Evolutionary conservation across 2,888 invertebrate species (phyloP).

Genomic region (Dyspetes luteomarginatus): DNA sequence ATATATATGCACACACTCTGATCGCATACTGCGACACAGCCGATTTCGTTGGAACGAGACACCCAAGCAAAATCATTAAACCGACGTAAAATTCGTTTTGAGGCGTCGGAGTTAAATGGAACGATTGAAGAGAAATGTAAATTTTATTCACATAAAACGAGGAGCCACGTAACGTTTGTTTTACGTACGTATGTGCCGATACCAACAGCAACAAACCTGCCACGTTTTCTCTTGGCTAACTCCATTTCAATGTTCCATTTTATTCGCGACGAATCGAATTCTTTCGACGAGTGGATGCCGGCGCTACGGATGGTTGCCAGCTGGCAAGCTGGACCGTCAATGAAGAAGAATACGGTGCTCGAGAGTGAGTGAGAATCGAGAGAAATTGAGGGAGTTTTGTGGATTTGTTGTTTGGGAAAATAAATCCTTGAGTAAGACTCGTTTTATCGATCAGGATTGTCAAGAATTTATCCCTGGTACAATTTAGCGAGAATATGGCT

Average conservation of each 20-base stretch:
- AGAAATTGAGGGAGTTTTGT: too few species aligned
- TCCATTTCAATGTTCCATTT: background rate
- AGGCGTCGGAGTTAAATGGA: too few species aligned
- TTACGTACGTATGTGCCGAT: background rate
- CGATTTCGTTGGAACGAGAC: conserved; percentile 14
- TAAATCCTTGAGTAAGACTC: too few species aligned
- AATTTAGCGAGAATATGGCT: too few species aligned
- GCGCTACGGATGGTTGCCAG: too few species aligned
- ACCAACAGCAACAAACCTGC: background rate
- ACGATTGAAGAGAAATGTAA: conserved; percentile 15
- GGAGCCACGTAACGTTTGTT: conserved; percentile 10
- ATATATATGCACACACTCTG: background rate
- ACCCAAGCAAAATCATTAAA: conserved; percentile 26
- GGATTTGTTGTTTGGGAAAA: too few species aligned
- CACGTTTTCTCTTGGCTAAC: conserved; percentile 9
- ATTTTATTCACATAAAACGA: conserved; percentile 29
- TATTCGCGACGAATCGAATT: conserved; percentile 19
- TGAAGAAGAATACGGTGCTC: too few species aligned
- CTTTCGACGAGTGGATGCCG: background rate
- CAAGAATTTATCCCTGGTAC: too few species aligned
- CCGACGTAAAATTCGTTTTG: background rate
- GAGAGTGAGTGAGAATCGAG: too few species aligned
- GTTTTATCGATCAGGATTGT: too few species aligned
- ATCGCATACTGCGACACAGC: too few species aligned
- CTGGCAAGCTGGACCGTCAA: too few species aligned